phyloP scores from a whole-genome alignment of 2,113 vertebrate species.

The Semnornis frantzii region DNA sequence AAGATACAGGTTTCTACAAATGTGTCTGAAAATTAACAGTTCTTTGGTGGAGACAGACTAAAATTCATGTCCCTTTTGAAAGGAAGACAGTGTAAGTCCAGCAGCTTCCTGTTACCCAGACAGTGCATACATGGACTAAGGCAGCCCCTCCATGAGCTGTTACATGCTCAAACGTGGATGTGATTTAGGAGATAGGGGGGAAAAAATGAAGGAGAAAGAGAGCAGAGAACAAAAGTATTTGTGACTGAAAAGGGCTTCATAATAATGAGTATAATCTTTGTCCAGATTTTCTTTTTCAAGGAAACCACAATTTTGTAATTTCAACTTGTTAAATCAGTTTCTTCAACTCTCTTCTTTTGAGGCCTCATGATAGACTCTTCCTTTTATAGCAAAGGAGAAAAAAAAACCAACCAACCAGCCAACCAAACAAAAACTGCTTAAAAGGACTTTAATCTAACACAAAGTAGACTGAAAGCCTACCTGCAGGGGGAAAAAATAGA shows the following conservation, averaged over 20 bases:
- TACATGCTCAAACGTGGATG: not conserved
- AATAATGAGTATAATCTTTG: constrained; percentile 54
- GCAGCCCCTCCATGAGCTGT: not conserved
- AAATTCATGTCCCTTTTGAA: not conserved
- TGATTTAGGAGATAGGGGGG: not conserved
- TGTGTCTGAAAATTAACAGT: not conserved
- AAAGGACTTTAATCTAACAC: not conserved
- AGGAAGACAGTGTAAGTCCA: not conserved
- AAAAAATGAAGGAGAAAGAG: not conserved
- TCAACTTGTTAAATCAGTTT: not conserved
- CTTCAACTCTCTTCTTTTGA: not conserved
- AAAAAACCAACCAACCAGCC: not conserved
- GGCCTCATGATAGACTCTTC: not conserved
- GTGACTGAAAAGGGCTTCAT: constrained; percentile 28
- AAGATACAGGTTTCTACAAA: not conserved
- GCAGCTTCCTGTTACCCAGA: not conserved
- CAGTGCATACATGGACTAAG: not conserved
- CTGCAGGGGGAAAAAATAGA: not conserved
- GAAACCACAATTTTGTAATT: constrained; percentile 1
- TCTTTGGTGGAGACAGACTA: not conserved
- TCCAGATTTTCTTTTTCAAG: constrained; percentile 45
- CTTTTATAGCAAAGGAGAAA: not conserved
- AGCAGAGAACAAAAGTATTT: not conserved
- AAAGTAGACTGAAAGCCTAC: not conserved
- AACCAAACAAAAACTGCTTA: not conserved